Percentiles rank a stretch among this genome's conserved stretches.
phyloP scores from a whole-genome alignment of 2,888 invertebrate genomes.

The Helleia helle region DNA sequence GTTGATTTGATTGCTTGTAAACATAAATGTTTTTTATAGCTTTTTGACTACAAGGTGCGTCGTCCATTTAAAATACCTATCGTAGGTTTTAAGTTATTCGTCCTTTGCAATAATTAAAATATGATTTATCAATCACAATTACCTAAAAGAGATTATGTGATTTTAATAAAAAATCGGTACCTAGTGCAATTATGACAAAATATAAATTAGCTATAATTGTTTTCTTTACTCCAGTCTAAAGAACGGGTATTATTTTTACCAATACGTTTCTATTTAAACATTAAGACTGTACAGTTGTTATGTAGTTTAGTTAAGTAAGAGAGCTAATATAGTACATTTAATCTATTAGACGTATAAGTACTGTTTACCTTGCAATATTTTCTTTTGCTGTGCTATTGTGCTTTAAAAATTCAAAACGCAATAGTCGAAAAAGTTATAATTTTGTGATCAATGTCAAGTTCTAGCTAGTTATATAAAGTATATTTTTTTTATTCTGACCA shows the following conservation, averaged over 20 bases:
- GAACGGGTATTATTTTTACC: constrained; percentile 32
- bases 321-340: constrained; percentile 12
- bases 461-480: too few relatives aligned
- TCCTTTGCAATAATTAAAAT: not conserved
- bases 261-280: constrained; percentile 15
- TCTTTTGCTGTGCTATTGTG: not conserved
- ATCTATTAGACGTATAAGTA: not conserved
- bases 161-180: not conserved
- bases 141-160: not conserved
- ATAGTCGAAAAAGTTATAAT: too few relatives aligned
- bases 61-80: too few relatives aligned
- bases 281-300: constrained; percentile 48
- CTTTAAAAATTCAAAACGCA: too few relatives aligned
- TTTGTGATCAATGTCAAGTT: too few relatives aligned
- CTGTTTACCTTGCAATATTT: constrained; percentile 3
- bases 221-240: constrained; percentile 24
- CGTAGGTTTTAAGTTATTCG: too few relatives aligned
- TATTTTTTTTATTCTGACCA: too few relatives aligned
- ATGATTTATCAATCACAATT: not conserved
- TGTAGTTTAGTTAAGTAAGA: constrained; percentile 35
- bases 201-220: not conserved
- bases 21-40: too few relatives aligned
- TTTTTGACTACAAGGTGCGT: too few relatives aligned
- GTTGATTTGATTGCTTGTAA: too few relatives aligned
- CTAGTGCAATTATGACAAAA: not conserved